phyloP scores from a whole-genome alignment of 64 coral and sea anemone species.

The Actinia equina region DNA sequence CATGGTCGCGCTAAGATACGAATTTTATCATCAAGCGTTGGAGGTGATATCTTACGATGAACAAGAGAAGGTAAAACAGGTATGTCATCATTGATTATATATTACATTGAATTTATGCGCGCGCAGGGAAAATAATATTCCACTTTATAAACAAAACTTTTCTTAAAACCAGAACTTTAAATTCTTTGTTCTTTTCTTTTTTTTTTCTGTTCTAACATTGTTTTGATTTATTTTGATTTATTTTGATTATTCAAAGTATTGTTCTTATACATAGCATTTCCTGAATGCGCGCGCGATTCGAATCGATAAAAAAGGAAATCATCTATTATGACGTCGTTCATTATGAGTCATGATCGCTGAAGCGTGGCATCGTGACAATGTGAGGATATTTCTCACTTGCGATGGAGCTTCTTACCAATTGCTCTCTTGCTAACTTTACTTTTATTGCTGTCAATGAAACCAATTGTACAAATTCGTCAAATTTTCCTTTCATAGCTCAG shows the following conservation, averaged over 20 bases:
- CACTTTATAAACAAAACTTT: neutral
- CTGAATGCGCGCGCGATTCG: neutral
- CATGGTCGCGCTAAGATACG: no score
- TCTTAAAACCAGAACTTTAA: neutral
- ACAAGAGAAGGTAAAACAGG: no score
- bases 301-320: neutral
- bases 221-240: neutral
- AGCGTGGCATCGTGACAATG: neutral
- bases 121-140: neutral
- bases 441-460: neutral
- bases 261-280: no score
- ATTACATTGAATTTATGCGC: neutral
- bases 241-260: no score
- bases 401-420: neutral
- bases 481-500: neutral
- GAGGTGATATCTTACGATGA: no score
- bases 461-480: neutral
- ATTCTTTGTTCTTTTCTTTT: no score
- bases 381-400: neutral
- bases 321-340: constrained; percentile 3
- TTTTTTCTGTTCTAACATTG: neutral
- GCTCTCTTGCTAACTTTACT: neutral
- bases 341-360: neutral
- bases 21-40: no score
- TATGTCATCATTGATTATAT: no score